Conservation (phyloP, 2,797 vertebrate species). For the Poeciliopsis turneri region DNA sequence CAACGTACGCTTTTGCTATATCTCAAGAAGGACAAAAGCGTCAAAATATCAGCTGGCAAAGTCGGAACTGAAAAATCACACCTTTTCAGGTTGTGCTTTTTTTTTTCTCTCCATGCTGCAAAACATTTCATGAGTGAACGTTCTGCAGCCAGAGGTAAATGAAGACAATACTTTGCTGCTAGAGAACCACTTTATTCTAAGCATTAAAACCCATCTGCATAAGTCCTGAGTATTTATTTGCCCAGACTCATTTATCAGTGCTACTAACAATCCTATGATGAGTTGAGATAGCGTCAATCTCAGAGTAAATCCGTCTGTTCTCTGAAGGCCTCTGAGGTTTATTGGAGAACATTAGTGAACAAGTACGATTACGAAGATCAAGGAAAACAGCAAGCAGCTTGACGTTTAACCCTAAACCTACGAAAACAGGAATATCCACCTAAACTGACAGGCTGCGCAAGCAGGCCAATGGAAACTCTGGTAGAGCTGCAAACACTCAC, state of each 20-base stretch:
- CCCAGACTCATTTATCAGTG: not conserved
- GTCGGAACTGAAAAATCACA: constrained; percentile 7
- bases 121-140: not conserved
- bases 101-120: not conserved
- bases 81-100: not conserved
- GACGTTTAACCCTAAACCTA: not conserved
- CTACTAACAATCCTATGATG: not conserved
- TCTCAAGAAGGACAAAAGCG: not conserved
- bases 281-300: not conserved
- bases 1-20: not conserved
- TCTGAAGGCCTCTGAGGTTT: not conserved
- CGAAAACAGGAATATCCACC: not conserved
- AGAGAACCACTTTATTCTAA: constrained; percentile 5
- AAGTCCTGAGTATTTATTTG: not conserved
- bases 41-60: constrained; percentile 6
- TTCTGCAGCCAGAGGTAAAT: not conserved
- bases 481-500: not conserved
- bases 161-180: not conserved
- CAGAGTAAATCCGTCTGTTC: not conserved
- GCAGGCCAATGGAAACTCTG: not conserved
- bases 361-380: not conserved
- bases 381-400: not conserved
- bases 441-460: not conserved
- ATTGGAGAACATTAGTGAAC: not conserved
- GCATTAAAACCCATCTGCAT: not conserved